Evolutionary conservation across 2,113 vertebrate genomes (phyloP).

Genomic region (Ceyx margarethae): DNA sequence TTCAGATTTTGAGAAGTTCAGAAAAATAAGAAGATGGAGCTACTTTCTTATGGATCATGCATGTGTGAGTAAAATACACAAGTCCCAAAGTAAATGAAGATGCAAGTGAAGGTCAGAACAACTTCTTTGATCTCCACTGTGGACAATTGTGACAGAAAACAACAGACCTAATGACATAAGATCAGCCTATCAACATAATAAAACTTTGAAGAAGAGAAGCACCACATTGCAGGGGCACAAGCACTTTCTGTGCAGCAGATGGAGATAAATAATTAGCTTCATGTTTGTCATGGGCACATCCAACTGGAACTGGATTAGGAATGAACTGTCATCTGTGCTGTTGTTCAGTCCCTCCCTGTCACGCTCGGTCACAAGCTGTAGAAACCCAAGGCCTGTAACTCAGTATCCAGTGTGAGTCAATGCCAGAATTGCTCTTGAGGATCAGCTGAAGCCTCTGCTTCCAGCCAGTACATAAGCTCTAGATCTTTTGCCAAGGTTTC

Average conservation of each 20-base stretch:
- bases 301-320: neutral
- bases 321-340: neutral
- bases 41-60: neutral
- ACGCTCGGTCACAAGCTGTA: neutral
- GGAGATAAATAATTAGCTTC: neutral
- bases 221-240: fast-evolving
- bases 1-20: neutral
- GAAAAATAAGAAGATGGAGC: neutral
- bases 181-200: neutral
- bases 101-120: neutral
- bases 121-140: neutral
- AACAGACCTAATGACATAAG: neutral
- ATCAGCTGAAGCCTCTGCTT: neutral
- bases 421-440: neutral
- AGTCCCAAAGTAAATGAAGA: neutral
- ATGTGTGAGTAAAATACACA: neutral
- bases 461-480: neutral
- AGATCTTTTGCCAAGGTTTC: neutral
- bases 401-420: neutral
- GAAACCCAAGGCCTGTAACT: neutral
- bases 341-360: neutral
- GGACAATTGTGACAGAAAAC: neutral
- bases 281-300: neutral
- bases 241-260: neutral
- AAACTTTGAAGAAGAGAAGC: neutral